Evolutionary conservation across 2,797 vertebrate species (phyloP).

Genomic region (Esox lucius): DNA sequence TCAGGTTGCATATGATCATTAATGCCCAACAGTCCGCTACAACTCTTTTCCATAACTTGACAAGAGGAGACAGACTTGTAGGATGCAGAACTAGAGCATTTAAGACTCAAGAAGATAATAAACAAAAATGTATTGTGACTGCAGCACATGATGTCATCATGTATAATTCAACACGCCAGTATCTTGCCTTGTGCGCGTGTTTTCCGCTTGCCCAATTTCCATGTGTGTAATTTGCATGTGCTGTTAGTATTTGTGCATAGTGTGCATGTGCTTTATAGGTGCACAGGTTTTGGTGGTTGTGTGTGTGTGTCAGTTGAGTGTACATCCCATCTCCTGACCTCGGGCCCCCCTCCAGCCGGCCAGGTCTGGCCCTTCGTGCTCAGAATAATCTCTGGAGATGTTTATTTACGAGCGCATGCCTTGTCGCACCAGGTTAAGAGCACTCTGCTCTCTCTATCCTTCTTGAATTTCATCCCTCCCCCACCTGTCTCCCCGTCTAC

Average conservation of each 20-base stretch:
- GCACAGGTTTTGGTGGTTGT: neutral
- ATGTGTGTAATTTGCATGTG: neutral
- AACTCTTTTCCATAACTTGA: neutral
- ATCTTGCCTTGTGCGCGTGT: conserved; percentile 42
- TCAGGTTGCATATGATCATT: neutral
- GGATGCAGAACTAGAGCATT: neutral
- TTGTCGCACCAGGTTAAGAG: conserved; percentile 74
- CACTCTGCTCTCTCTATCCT: conserved; percentile 43
- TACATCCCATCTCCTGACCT: conserved; percentile 59
- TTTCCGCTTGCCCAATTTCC: too few relatives aligned
- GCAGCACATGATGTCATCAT: conserved; percentile 43
- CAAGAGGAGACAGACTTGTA: neutral
- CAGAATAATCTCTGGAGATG: conserved; percentile 73
- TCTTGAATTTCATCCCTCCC: conserved; percentile 13
- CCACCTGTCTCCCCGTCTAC: conserved; percentile 4
- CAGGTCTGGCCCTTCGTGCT: conserved; percentile 65
- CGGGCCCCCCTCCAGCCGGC: conserved; percentile 50
- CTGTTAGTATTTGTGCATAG: conserved; percentile 23
- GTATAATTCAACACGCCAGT: conserved; percentile 45
- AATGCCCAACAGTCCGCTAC: neutral
- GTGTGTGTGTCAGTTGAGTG: conserved; percentile 9
- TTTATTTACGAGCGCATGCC: conserved; percentile 77
- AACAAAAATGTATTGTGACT: conserved; percentile 19
- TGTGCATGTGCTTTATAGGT: conserved; percentile 16
- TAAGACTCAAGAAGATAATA: conserved; percentile 4